Evolutionary conservation across 2,797 vertebrate species (phyloP).

Genomic region (Cirrhinus molitorella): DNA sequence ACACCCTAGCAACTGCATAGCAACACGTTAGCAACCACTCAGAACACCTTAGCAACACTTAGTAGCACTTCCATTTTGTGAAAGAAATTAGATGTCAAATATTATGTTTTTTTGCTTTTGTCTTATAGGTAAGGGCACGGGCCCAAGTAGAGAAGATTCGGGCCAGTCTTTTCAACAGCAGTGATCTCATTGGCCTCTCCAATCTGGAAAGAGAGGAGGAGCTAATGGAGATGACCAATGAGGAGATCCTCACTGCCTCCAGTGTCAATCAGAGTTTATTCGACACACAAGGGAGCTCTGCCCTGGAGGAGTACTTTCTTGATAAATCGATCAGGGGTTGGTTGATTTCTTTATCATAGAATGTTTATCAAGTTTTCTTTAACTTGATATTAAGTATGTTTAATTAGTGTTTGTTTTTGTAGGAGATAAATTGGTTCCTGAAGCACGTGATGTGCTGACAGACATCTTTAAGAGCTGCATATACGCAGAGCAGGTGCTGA

Average conservation of each 20-base stretch:
- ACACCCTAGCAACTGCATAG: not conserved
- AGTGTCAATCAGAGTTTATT: conserved; percentile 98
- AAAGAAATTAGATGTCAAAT: not conserved
- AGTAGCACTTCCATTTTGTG: not conserved
- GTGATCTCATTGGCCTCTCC: conserved; percentile 95
- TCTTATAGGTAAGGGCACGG: conserved; percentile 89
- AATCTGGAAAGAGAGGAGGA: conserved; percentile 96
- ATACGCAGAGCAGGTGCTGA: conserved; percentile 94
- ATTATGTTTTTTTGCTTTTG: not conserved
- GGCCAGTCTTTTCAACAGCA: conserved; percentile 97
- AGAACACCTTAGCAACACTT: not conserved
- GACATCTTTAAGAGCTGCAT: conserved; percentile 98
- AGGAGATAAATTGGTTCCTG: conserved; percentile 94
- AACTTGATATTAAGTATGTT: not conserved
- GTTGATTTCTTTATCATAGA: conserved; percentile 1
- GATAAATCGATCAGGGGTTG: conserved; percentile 95
- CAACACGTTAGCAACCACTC: not conserved
- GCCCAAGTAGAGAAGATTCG: conserved; percentile 98
- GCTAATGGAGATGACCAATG: conserved; percentile 96
- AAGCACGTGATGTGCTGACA: conserved; percentile 91
- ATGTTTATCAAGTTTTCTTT: not conserved
- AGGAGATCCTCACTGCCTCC: conserved; percentile 97
- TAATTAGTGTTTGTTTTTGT: not conserved
- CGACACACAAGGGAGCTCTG: conserved; percentile 97
- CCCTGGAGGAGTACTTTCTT: conserved; percentile 94